Conservation (phyloP, 2,113 vertebrate genomes). For the Myotis lucifugus region DNA sequence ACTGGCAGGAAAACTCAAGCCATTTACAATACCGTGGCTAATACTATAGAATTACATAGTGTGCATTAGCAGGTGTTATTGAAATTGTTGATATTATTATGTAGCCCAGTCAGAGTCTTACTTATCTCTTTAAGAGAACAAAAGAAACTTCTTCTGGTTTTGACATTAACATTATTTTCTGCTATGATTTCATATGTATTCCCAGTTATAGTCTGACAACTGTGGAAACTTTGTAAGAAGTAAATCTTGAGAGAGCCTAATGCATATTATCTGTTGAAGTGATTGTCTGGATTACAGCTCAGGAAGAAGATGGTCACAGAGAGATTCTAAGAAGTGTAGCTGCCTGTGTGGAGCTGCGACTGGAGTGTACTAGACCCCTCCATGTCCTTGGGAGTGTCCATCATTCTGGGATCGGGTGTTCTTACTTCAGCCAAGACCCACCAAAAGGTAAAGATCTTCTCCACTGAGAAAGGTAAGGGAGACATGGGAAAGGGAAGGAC, state of each 20-base stretch:
- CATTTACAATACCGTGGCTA: not conserved
- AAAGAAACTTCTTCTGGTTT: not conserved
- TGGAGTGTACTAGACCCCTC: not conserved
- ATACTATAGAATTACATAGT: not conserved
- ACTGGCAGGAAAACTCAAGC: not conserved
- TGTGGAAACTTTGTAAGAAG: constrained; percentile 1
- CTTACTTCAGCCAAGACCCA: not conserved
- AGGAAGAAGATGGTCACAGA: not conserved
- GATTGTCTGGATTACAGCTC: not conserved
- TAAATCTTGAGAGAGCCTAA: not conserved
- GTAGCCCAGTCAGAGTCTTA: not conserved
- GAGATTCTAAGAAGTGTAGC: not conserved
- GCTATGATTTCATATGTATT: not conserved
- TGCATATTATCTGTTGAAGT: not conserved
- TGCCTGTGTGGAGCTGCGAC: not conserved
- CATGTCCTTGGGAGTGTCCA: not conserved
- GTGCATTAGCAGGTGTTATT: not conserved
- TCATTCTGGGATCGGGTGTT: not conserved
- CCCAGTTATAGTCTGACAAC: not conserved
- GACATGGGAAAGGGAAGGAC: not conserved
- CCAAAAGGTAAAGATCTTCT: not conserved
- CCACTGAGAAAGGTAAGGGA: not conserved
- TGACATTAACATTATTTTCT: not conserved
- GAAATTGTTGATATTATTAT: not conserved
- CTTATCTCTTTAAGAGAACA: not conserved